Percentiles rank a stretch among this genome's conserved stretches.
These are phyloP conservation scores for Bufo bufo DNA, from an alignment of 2,113 vertebrate species.

Conservation along the genomic window DNA sequence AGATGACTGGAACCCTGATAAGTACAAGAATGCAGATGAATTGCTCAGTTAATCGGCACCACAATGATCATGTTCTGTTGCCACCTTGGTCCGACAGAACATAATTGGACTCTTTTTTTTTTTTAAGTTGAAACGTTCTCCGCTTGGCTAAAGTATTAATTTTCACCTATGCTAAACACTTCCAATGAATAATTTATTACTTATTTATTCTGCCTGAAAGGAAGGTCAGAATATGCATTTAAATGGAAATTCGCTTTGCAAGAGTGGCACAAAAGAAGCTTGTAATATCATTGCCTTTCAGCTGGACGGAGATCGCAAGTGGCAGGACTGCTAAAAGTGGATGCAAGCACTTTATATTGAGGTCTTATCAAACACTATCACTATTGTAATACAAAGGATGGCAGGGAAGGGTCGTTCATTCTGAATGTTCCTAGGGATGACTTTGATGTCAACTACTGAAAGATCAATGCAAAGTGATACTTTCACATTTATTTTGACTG, in stretches of 20 bases:
- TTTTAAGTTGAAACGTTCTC: slow-evolving; percentile 42
- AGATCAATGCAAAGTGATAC: slow-evolving; percentile 23
- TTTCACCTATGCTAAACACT: slow-evolving; percentile 63
- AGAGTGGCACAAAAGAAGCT: slow-evolving; percentile 56
- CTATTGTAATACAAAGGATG: slow-evolving; percentile 45
- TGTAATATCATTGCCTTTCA: slow-evolving; percentile 52
- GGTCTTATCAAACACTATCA: slow-evolving; percentile 55
- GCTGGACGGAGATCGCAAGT: slow-evolving; percentile 54
- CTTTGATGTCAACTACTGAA: slow-evolving; percentile 15
- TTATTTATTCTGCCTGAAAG: slow-evolving; percentile 68
- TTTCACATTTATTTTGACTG: background rate
- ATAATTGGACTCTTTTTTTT: slow-evolving; percentile 50
- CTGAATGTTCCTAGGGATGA: background rate
- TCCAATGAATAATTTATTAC: slow-evolving; percentile 67
- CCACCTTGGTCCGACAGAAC: slow-evolving; percentile 46
- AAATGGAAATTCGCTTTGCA: slow-evolving; percentile 60
- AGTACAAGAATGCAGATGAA: slow-evolving; percentile 13
- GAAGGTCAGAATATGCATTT: slow-evolving; percentile 65
- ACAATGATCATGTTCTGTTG: slow-evolving; percentile 27
- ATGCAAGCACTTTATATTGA: slow-evolving; percentile 14
- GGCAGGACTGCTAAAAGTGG: slow-evolving; percentile 9
- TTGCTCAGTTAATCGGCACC: slow-evolving; percentile 28
- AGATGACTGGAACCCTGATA: background rate
- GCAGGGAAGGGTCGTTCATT: slow-evolving; percentile 10
- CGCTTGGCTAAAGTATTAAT: slow-evolving; percentile 61